Conservation (phyloP, 2,888 invertebrate genomes). For the Stramonita haemastoma region DNA sequence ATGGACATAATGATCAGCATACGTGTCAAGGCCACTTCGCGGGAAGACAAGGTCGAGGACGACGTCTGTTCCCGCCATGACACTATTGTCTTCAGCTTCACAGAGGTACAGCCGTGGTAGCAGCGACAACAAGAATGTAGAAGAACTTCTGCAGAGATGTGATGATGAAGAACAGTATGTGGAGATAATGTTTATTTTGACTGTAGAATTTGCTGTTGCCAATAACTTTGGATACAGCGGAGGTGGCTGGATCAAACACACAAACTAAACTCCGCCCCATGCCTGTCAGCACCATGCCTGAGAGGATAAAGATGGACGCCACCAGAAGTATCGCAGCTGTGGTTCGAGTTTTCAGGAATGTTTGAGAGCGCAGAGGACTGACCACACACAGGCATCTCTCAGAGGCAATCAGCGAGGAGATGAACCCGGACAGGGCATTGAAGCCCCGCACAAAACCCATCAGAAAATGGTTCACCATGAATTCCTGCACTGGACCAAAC, state of each 20-base stretch:
- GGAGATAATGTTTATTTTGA: background rate
- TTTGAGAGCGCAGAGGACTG: background rate
- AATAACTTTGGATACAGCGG: background rate
- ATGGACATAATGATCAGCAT: background rate
- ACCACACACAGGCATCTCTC: constrained; percentile 3
- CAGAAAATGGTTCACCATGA: background rate
- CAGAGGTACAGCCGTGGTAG: background rate
- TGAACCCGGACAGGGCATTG: background rate
- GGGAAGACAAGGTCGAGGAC: background rate
- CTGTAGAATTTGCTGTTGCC: background rate
- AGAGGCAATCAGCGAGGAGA: background rate
- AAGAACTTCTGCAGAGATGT: background rate
- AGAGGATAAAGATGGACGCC: background rate
- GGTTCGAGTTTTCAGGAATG: background rate
- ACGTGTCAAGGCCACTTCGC: background rate
- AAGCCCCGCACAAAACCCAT: background rate
- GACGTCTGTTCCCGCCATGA: background rate
- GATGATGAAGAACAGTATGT: background rate
- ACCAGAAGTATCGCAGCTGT: background rate
- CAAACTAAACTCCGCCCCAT: background rate
- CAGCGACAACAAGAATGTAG: background rate
- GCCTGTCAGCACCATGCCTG: background rate
- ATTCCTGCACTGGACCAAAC: background rate
- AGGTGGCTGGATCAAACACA: background rate
- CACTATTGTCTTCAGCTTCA: constrained; percentile 16